These are phyloP conservation scores for Ictalurus punctatus DNA, from an alignment of 2,113 vertebrate species.

Conservation along the genomic window DNA sequence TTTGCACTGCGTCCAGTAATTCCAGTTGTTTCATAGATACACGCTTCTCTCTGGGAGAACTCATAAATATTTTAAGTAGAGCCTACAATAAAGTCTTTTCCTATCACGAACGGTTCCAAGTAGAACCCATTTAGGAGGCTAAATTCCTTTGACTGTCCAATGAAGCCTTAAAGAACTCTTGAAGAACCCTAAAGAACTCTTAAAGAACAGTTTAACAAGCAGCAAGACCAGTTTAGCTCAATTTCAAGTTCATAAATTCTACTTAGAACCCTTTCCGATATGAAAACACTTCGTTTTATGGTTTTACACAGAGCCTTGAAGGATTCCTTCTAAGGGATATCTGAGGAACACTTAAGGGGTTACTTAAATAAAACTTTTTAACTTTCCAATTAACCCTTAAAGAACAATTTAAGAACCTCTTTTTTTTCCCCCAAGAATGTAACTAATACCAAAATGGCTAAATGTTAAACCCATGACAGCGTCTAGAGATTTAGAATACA, in stretches of 20 bases:
- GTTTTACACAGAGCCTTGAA: background rate
- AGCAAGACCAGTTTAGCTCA: background rate
- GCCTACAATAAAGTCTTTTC: background rate
- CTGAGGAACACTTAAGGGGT: background rate
- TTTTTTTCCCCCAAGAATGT: background rate
- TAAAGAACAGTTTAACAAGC: background rate
- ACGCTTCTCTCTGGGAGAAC: background rate
- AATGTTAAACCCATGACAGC: background rate
- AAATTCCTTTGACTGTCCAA: background rate
- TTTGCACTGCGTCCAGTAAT: background rate
- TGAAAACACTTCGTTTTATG: background rate
- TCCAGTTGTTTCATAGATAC: background rate
- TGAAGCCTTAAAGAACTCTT: background rate
- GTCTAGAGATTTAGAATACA: background rate
- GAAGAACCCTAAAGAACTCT: background rate
- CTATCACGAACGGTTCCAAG: background rate
- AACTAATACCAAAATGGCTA: background rate
- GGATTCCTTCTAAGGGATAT: background rate
- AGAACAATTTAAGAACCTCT: background rate
- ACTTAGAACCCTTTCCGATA: background rate
- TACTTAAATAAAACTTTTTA: background rate
- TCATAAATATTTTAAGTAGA: background rate
- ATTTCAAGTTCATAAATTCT: background rate
- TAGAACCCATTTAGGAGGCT: background rate
- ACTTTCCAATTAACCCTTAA: background rate